Base-by-base conservation (phyloP, 2,888 invertebrate genomes). In the Epiblema foenella region DNA sequence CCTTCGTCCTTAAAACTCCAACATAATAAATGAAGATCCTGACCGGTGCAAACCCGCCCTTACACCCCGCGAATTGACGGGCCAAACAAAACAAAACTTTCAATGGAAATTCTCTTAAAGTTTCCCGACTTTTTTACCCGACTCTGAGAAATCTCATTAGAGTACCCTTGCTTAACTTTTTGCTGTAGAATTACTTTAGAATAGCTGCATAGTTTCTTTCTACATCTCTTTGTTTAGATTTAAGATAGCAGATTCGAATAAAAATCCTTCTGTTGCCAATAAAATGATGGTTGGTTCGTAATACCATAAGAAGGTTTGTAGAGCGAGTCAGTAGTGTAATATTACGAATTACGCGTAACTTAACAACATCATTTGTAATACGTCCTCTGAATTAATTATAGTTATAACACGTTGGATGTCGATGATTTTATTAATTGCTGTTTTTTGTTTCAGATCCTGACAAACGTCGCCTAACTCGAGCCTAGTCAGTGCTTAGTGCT, bases 21-120 rank as follows among this genome's bases (percentile, higher is more conserved):
- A 64, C 64, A 64, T 64, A 64, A 64, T 64, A 64, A 64, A 64
- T 64, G 64, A 46, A 56, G 54, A 56, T 17, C 56, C 39, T 57
- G 64, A 37, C 56, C 56, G 29, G 46, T 69, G 60, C 49, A 29
- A 52, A 24, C 60, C 49, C 57, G 59, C 74, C 70, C 64, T 75
- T 65, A 12, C 68, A 20, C 12, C 72, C 72, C 73, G 68, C 67
- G 63, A 76, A 78, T 74, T 77, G 78, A 82, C 79, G 79, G 77
- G 78, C 78, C 70, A 80, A 84, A 83, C 81, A 83, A 83, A 85
- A 84, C 82, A 79, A 85, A 83, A 81, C 77, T 81, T 78, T 74
- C 76, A 72, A 75, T 77, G 77, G 80, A 79, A 85, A 82, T 82
- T 83, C 79, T 79, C 72, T 67, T 60, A 66, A 83, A 83, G 75